phyloP scores from a whole-genome alignment of 2,888 invertebrate species.

The Philopedon plagiatum region DNA sequence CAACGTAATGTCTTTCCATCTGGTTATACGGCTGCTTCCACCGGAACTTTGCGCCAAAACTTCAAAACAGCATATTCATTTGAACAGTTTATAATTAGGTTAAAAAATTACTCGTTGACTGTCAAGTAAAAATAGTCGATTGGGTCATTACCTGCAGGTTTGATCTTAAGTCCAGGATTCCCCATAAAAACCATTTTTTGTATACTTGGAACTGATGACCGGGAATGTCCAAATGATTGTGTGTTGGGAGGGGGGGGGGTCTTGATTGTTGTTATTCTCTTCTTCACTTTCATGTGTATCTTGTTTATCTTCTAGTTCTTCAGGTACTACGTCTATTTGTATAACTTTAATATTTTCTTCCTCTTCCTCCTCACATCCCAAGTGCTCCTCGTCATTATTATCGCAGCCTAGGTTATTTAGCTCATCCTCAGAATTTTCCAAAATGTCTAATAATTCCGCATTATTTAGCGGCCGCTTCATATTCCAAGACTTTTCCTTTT shows the following conservation, averaged over 20 bases:
- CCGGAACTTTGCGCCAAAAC: constrained; percentile 3
- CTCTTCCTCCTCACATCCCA: not conserved
- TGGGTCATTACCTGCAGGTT: not conserved
- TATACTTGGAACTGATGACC: too few relatives aligned
- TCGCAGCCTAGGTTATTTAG: not conserved
- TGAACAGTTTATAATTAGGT: constrained; percentile 39
- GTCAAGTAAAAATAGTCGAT: constrained; percentile 49
- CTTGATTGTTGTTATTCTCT: not conserved
- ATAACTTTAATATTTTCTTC: not conserved
- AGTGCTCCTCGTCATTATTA: not conserved
- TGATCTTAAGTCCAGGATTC: not conserved
- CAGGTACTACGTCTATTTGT: not conserved
- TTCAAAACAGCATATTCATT: constrained; percentile 47
- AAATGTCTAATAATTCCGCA: too few relatives aligned
- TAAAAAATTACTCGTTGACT: constrained; percentile 45
- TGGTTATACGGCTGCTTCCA: not conserved
- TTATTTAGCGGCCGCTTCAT: not conserved
- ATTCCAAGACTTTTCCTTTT: not conserved
- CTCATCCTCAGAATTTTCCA: not conserved
- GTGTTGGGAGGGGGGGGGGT: too few relatives aligned
- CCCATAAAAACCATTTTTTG: not conserved
- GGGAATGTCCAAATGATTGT: too few relatives aligned
- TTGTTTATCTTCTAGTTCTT: not conserved
- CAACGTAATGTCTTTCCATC: not conserved
- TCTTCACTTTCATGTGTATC: not conserved